Evolutionary conservation across 53 echinoderm and acorn worm species (phyloP).

Genomic region (Pentamera pediparva): DNA sequence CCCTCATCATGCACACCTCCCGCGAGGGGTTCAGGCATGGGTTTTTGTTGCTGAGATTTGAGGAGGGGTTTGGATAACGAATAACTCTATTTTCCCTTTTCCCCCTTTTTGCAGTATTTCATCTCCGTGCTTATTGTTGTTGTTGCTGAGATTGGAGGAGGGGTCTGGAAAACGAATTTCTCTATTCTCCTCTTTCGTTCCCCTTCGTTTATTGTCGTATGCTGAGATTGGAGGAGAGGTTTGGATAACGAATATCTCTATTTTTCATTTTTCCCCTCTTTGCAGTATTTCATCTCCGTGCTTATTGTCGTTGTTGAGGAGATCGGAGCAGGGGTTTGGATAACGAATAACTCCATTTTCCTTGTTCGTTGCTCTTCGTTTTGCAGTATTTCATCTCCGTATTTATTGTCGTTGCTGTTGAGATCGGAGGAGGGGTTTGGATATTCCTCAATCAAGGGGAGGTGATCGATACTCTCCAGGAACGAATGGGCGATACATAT

Average conservation of each 20-base stretch:
- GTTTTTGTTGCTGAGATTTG: too few relatives aligned
- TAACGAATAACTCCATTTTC: too few relatives aligned
- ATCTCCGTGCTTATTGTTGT: neutral
- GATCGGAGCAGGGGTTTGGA: constrained; percentile 6
- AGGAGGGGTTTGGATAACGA: neutral
- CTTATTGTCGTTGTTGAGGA: constrained; percentile 17
- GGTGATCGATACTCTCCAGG: neutral
- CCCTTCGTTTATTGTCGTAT: too few relatives aligned
- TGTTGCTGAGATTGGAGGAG: too few relatives aligned
- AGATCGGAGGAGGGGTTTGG: constrained; percentile 13
- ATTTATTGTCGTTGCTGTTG: constrained; percentile 11
- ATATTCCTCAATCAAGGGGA: constrained; percentile 9
- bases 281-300: constrained; percentile 14
- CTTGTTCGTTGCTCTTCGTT: too few relatives aligned
- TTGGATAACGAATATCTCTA: neutral
- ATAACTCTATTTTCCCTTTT: neutral
- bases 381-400: constrained; percentile 25
- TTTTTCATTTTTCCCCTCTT: neutral
- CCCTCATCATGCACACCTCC: too few relatives aligned
- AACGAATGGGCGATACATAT: neutral
- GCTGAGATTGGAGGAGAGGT: neutral
- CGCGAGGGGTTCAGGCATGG: too few relatives aligned
- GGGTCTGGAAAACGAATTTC: neutral
- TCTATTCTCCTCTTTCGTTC: neutral
- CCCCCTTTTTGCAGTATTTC: neutral